Conservation (phyloP, 2,888 invertebrate genomes). For the Frankliniella intonsa region DNA sequence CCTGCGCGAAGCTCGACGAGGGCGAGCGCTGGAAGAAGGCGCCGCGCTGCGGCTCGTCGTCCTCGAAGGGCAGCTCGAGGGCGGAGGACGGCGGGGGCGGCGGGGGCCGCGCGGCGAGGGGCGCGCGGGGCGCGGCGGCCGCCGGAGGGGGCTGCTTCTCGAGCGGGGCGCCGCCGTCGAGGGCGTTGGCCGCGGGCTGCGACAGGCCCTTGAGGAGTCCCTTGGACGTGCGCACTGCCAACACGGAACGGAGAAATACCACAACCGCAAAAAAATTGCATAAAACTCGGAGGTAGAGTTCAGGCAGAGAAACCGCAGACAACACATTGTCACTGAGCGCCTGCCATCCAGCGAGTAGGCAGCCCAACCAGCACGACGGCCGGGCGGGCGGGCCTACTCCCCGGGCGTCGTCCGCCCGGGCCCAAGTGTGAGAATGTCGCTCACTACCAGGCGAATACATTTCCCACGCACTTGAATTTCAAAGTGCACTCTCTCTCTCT, state of each 20-base stretch:
- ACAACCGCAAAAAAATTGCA: neutral
- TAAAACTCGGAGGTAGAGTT: neutral
- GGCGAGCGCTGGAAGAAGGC: conserved; percentile 9
- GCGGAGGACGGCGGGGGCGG: conserved; percentile 2
- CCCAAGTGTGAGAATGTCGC: too few species aligned
- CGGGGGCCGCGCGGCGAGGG: neutral
- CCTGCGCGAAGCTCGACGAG: conserved; percentile 15
- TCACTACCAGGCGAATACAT: too few species aligned
- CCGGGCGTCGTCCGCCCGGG: neutral
- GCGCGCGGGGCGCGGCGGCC: neutral
- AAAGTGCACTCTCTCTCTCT: neutral
- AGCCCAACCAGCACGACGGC: too few species aligned
- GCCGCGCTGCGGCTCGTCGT: neutral
- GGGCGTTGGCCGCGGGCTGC: conserved; percentile 17
- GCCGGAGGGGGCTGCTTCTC: neutral
- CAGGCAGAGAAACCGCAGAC: too few species aligned
- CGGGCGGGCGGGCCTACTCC: neutral
- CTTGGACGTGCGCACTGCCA: neutral
- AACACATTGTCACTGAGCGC: too few species aligned
- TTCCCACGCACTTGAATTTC: too few species aligned
- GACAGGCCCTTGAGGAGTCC: conserved; percentile 6
- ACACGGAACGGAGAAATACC: neutral
- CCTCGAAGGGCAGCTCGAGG: conserved; percentile 11
- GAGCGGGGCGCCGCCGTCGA: neutral
- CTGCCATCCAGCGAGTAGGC: too few species aligned